A percentile compares a stretch with the other conserved stretches of the same genome.
These are phyloP conservation scores for Calameuta filiformis DNA, from an alignment of 2,888 invertebrate species.

Conservation along the genomic window DNA sequence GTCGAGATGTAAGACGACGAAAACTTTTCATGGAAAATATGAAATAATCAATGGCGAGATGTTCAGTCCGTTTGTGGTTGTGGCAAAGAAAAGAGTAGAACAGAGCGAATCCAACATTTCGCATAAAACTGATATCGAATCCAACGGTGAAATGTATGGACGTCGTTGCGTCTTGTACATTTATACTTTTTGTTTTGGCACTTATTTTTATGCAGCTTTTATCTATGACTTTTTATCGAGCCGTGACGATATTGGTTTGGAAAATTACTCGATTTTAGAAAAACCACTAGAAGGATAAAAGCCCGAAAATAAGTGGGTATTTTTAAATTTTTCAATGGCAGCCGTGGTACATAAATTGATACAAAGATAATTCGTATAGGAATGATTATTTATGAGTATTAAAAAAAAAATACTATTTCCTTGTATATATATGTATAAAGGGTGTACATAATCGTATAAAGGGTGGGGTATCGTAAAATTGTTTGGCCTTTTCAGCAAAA, in stretches of 20 bases:
- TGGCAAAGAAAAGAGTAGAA: not conserved
- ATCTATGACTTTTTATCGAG: not conserved
- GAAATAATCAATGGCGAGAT: slow-evolving; percentile 8
- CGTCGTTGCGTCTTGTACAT: not conserved
- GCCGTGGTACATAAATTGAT: not conserved
- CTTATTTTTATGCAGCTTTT: not conserved
- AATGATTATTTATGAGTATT: not conserved
- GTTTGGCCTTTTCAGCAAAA: not conserved
- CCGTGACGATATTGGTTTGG: no score
- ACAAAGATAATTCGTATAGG: not conserved
- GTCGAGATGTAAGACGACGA: not conserved
- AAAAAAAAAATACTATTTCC: not conserved
- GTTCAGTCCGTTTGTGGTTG: slow-evolving; percentile 17
- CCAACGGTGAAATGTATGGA: not conserved
- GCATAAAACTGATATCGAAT: slow-evolving; percentile 2
- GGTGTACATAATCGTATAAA: not conserved
- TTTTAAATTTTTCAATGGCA: not conserved
- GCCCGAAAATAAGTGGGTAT: not conserved
- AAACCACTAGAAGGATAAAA: no score
- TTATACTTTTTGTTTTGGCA: not conserved
- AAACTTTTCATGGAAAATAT: not conserved
- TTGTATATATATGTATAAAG: not conserved
- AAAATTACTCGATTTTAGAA: no score
- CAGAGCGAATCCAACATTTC: not conserved
- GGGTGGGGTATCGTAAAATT: not conserved